Base-by-base conservation (phyloP, 2,888 invertebrate species). In the Campaea margaritaria region DNA sequence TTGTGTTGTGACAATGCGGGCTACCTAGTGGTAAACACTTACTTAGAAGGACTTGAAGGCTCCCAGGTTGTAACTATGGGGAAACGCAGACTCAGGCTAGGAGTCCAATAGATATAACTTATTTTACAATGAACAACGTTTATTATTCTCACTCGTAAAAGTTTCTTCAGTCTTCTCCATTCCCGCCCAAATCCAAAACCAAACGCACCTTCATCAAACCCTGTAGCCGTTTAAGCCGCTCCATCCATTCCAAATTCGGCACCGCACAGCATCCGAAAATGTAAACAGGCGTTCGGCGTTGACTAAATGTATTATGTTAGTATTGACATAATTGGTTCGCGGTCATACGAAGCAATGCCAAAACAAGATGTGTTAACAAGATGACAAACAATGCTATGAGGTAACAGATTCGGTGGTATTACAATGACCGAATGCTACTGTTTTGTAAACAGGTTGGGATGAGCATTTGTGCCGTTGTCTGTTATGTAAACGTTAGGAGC, bases 241-340 rank as follows among this genome's bases (percentile, higher is more conserved):
- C 61, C 21, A 13, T 43, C 21, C 34, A 11, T 43, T 50, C 47
- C 51, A 36, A 41, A 52, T 14, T 36, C 13, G 56, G 56, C 56
- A 44, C 44, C 56, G 56, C 13, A 48, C 57, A 34, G 46, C 42
- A 36, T 16, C 46, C 51, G 14, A 38, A n/a, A 43, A 21, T 21
- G 73, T 61, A 65, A 74, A 70, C 53, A 53, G n/a, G 34, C 46
- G 7, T 39, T 21, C 27, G 13, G 10, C 44, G 56, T 53, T 69
- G 73, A 73, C 74, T 69, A 73, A 72, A 67, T 69, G 67, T n/a
- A n/a, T n/a, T n/a, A n/a, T n/a, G n/a, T n/a, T n/a, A n/a, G n/a
- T 86, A 81, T 86, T 87, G 86, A 85, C 83, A 86, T 81, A 83
- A 83, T 79, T 81, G 71, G 64, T 69, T 59, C 64, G 64, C 72